Base-by-base conservation (phyloP, 2,888 invertebrate genomes). In the Cacoxenus indagator region DNA sequence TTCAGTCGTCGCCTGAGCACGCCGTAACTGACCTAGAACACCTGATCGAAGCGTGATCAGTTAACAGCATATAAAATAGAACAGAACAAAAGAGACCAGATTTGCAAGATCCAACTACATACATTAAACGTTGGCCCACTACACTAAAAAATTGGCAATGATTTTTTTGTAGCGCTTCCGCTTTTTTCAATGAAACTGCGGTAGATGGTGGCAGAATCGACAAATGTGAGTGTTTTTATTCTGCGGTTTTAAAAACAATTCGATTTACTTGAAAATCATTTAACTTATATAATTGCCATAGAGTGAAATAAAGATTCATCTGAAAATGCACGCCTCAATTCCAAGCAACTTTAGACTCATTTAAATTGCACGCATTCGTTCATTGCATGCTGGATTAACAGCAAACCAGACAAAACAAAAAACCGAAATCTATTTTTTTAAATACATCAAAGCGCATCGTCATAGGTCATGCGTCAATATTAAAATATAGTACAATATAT, bases 21-120 rank as follows among this genome's bases (percentile, higher is more conserved):
- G 62, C 61, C 67, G 51, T 73, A 73, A 73, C 75, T 76, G 74
- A 76, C 72, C 72, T 76, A 74, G 72, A 71, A 64, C 73, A 72
- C 71, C 72, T 73, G 71, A 72, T 72, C 71, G 51, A 29, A 37
- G 67, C 74, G 74, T 76, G 75, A 76, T 76, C 73, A 55, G 26
- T 55, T 4, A 51, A 48, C n/a, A 48, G 14, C n/a, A 48, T 11
- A 43, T 43, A 43, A 43, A n/a, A 43, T 43, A 48, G 8, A 48
- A 17, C 48, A 8, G 22, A 51, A n/a, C 22, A 51, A 19, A 22
- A n/a, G 19, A 51, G 8, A 51, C 22, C 5, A 51, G 22, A 37
- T 37, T 37, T 8, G 37, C 37, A 37, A 8, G 37, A 37, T 14
- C 14, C 8, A 4, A 11, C 14, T 14, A 14, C 14, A 9, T 9